Conservation (phyloP, 1,140 invertebrate species). For the Orussus abietinus region DNA sequence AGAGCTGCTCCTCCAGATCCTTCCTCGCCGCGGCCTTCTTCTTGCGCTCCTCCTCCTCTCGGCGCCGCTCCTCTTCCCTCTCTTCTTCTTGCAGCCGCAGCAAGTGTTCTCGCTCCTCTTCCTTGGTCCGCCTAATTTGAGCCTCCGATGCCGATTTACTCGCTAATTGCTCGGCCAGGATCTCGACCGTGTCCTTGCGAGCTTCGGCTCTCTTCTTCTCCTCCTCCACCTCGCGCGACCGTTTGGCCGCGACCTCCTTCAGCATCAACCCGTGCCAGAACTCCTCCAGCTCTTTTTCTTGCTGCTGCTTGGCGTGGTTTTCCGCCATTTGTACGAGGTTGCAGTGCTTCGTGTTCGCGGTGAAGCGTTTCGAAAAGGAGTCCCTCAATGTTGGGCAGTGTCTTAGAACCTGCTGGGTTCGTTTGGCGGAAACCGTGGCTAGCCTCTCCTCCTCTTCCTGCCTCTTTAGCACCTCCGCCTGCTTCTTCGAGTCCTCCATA, state of each 20-base stretch:
- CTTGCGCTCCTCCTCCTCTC: slow-evolving; percentile 15
- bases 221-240: slow-evolving; percentile 13
- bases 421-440: slow-evolving; percentile 27
- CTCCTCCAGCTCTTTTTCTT: slow-evolving; percentile 23
- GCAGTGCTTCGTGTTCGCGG: slow-evolving; percentile 30
- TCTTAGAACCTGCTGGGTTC: slow-evolving; percentile 33
- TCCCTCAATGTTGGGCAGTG: slow-evolving; percentile 24
- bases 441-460: slow-evolving; percentile 24
- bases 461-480: slow-evolving; percentile 19
- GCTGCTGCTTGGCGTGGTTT: slow-evolving; percentile 21
- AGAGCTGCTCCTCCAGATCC: slow-evolving; percentile 31
- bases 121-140: slow-evolving; percentile 13
- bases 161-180: slow-evolving; percentile 26
- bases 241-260: slow-evolving; percentile 13
- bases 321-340: slow-evolving; percentile 38
- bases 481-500: slow-evolving; percentile 18
- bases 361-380: slow-evolving; percentile 19
- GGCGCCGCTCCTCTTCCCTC: slow-evolving; percentile 19
- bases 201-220: slow-evolving; percentile 7
- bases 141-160: slow-evolving; percentile 22
- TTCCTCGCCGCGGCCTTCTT: slow-evolving; percentile 21
- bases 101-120: slow-evolving; percentile 23
- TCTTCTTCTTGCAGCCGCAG: slow-evolving; percentile 16
- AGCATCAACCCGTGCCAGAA: slow-evolving; percentile 31
- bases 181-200: not conserved